These are phyloP conservation scores for Melieria omissa DNA, from an alignment of 2,888 invertebrate species.

Conservation along the genomic window DNA sequence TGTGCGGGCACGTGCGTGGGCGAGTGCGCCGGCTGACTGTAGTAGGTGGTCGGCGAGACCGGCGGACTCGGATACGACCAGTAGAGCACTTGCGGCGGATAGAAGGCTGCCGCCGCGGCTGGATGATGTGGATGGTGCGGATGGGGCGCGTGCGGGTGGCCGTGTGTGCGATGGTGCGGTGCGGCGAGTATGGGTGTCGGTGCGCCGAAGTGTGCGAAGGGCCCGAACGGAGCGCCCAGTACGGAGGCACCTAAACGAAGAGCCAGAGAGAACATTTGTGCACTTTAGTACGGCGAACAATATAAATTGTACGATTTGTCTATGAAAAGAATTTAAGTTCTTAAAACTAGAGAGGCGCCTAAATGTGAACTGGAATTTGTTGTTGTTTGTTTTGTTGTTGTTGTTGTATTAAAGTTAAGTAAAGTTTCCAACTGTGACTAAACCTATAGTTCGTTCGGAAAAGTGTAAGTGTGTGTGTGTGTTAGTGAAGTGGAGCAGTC, in stretches of 20 bases:
- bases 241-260: conserved; percentile 70
- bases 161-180: conserved; percentile 68
- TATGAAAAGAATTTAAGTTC: no score
- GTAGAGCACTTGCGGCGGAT: conserved; percentile 80
- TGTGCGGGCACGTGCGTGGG: conserved; percentile 55
- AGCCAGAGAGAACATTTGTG: not conserved
- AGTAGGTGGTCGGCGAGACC: conserved; percentile 90
- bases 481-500: no score
- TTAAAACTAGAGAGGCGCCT: no score
- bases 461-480: no score
- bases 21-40: conserved; percentile 72
- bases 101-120: conserved; percentile 65
- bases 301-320: no score
- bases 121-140: conserved; percentile 68
- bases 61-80: conserved; percentile 96
- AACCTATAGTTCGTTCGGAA: no score
- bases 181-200: conserved; percentile 64
- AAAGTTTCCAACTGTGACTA: no score
- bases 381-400: no score
- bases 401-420: no score
- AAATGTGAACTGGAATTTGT: no score
- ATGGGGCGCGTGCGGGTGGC: conserved; percentile 57
- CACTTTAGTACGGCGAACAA: no score
- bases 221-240: conserved; percentile 68
- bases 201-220: conserved; percentile 68